These are phyloP conservation scores for Monodelphis domestica DNA, from an alignment of 2,797 vertebrate species.

Conservation along the genomic window DNA sequence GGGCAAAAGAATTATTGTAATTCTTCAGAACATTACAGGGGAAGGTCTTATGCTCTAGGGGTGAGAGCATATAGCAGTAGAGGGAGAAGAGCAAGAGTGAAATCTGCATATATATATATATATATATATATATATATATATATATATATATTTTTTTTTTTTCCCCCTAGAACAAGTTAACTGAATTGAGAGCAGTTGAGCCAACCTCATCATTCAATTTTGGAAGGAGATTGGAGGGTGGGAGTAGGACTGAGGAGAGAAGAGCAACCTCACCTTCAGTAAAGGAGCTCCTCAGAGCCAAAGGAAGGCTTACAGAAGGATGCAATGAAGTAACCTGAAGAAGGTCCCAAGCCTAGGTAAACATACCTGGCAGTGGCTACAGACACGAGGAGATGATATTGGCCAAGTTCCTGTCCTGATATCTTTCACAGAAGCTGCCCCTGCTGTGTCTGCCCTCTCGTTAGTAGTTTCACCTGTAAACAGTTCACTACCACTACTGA, in stretches of 20 bases:
- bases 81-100: not conserved
- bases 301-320: not conserved
- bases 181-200: not conserved
- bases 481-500: slow-evolving; percentile 85
- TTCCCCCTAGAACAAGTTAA: not conserved
- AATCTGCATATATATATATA: not conserved
- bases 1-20: not conserved
- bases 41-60: not conserved
- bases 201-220: not conserved
- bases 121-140: too few relatives aligned
- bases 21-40: not conserved
- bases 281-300: not conserved
- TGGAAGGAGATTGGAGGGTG: not conserved
- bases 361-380: slow-evolving; percentile 23
- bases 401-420: slow-evolving; percentile 70
- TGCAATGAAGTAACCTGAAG: not conserved
- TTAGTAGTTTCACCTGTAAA: slow-evolving; percentile 87
- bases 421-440: slow-evolving; percentile 68
- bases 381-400: slow-evolving; percentile 66
- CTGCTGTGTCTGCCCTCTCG: slow-evolving; percentile 79
- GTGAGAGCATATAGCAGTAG: not conserved
- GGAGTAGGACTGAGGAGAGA: not conserved
- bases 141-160: too few relatives aligned
- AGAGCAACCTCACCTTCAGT: not conserved
- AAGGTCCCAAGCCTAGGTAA: slow-evolving; percentile 21